Conservation (phyloP, 35 echinoderm and acorn worm genomes). For the Lytechinus pictus region DNA sequence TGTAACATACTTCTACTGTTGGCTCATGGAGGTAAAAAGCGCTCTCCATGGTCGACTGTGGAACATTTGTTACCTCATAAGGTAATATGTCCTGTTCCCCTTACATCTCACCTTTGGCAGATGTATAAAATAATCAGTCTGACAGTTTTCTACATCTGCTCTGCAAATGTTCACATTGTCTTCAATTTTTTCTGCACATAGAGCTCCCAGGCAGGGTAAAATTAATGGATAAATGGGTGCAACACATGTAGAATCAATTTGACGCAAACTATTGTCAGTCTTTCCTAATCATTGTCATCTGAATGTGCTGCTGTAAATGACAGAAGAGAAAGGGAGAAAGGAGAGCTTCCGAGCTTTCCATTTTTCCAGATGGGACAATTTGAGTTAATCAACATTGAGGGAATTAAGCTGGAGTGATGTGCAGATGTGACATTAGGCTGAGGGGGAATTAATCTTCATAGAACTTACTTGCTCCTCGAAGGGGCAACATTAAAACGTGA, state of each 20-base stretch:
- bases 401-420: constrained; percentile 20
- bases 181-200: neutral
- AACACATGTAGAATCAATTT: constrained; percentile 31
- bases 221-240: neutral
- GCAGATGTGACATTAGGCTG: constrained; percentile 7
- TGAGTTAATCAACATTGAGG: constrained; percentile 2
- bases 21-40: neutral
- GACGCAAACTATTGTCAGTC: neutral
- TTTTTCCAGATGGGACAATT: constrained; percentile 33
- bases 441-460: neutral
- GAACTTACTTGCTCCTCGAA: neutral
- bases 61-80: neutral
- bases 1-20: too few relatives aligned
- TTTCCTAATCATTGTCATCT: constrained; percentile 26
- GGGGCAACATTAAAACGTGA: constrained; percentile 15
- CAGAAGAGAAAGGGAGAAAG: neutral
- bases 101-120: neutral
- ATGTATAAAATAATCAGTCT: neutral
- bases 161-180: constrained; percentile 28
- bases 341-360: neutral
- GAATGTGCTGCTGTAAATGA: neutral
- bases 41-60: neutral
- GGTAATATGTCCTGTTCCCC: neutral
- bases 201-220: neutral
- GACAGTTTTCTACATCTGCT: neutral